phyloP scores from a whole-genome alignment of 1,140 invertebrate species.

The Steinernema khuongi region DNA sequence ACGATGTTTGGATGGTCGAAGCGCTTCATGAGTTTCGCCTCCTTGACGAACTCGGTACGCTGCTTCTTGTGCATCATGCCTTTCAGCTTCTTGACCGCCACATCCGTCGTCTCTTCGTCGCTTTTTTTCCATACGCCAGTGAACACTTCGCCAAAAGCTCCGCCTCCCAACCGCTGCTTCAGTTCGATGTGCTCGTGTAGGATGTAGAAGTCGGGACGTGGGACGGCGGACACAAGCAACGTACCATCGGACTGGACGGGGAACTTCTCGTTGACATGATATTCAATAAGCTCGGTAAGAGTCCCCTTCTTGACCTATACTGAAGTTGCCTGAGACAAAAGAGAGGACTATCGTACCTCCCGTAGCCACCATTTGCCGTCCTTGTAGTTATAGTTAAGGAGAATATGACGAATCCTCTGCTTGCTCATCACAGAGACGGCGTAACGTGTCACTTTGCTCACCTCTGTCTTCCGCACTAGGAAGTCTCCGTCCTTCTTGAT shows the following conservation, averaged over 20 bases:
- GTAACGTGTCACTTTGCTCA: constrained; percentile 77
- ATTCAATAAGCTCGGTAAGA: constrained; percentile 21
- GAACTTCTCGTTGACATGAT: constrained; percentile 23
- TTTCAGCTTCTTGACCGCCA: constrained; percentile 93
- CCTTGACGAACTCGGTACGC: constrained; percentile 78
- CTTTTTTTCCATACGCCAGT: constrained; percentile 77
- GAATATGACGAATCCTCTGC: constrained; percentile 64
- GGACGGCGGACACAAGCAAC: constrained; percentile 24
- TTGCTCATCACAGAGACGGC: constrained; percentile 35
- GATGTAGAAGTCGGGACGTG: constrained; percentile 39
- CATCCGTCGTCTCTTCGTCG: constrained; percentile 67
- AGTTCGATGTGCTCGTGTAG: constrained; percentile 38
- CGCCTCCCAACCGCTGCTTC: constrained; percentile 29
- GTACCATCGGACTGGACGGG: constrained; percentile 37
- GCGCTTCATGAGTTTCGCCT: constrained; percentile 88
- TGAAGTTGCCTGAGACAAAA: not conserved
- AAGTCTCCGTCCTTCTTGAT: constrained; percentile 84
- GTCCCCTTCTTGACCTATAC: constrained; percentile 24
- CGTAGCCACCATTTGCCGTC: constrained; percentile 21
- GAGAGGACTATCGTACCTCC: constrained; percentile 11
- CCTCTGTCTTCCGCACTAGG: constrained; percentile 85
- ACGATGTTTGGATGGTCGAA: constrained; percentile 95
- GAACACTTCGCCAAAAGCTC: constrained; percentile 91
- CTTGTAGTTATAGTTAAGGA: constrained; percentile 63
- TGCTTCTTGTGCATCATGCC: constrained; percentile 88